These are phyloP conservation scores for Montipora sp. DNA, from an alignment of 64 coral and sea anemone species.

Conservation along the genomic window DNA sequence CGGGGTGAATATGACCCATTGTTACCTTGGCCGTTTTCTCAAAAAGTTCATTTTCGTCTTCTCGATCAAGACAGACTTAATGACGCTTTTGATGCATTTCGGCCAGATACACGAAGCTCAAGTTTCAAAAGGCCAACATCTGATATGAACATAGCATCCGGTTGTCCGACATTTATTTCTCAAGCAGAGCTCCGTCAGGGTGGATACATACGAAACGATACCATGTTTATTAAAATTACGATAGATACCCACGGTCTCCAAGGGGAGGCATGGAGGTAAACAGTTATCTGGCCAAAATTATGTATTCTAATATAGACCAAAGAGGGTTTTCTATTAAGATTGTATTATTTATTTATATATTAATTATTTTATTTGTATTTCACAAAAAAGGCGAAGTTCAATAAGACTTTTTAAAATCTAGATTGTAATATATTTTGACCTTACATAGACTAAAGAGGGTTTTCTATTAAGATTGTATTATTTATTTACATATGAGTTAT, in stretches of 20 bases:
- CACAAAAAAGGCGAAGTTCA: too few species aligned
- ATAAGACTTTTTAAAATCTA: too few species aligned
- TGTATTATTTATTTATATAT: too few species aligned
- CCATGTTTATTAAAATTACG: conserved; percentile 64
- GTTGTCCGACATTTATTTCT: conserved; percentile 72
- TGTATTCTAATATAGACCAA: neutral
- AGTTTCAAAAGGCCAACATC: conserved; percentile 72
- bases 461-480: too few species aligned
- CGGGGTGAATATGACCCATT: conserved; percentile 71
- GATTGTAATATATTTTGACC: too few species aligned
- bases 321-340: too few species aligned
- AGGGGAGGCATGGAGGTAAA: neutral
- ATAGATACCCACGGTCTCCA: conserved; percentile 56
- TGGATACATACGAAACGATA: conserved; percentile 63
- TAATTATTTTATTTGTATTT: too few species aligned
- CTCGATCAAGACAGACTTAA: conserved; percentile 64
- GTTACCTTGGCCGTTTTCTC: conserved; percentile 73
- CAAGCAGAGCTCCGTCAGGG: conserved; percentile 20
- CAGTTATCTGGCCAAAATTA: neutral
- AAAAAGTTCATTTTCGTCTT: conserved; percentile 71
- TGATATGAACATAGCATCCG: conserved; percentile 78
- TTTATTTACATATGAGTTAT: too few species aligned
- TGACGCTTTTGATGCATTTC: conserved; percentile 64
- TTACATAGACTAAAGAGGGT: neutral
- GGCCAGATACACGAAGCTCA: conserved; percentile 70